Conservation (phyloP, 1,140 invertebrate species). For the Melipona quadrifasciata region DNA sequence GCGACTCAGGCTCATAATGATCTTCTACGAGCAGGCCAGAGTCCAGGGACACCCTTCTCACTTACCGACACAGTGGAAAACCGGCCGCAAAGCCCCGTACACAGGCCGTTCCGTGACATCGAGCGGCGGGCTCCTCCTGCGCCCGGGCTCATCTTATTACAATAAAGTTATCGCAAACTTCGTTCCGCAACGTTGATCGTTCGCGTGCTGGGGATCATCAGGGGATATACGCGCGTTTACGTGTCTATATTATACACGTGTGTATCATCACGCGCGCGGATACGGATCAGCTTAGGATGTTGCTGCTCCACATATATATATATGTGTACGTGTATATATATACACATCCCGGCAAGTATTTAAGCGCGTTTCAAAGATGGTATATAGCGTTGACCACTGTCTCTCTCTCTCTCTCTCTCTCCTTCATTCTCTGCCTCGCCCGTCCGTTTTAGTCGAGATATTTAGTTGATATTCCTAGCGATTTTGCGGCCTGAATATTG, state of each 20-base stretch:
- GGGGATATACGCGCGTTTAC: not conserved
- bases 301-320: not conserved
- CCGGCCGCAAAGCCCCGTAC: constrained; percentile 68
- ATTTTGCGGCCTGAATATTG: constrained; percentile 39
- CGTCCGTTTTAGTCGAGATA: not conserved
- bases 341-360: constrained; percentile 37
- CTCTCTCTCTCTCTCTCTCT: not conserved
- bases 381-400: not conserved
- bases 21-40: constrained; percentile 74
- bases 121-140: not conserved
- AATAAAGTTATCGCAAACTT: constrained; percentile 78
- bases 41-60: constrained; percentile 76
- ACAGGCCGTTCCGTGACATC: constrained; percentile 40
- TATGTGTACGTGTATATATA: too few species aligned
- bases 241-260: not conserved
- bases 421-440: not conserved
- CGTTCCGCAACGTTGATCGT: constrained; percentile 72
- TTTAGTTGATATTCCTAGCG: constrained; percentile 33
- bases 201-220: constrained; percentile 42
- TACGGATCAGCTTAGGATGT: constrained; percentile 7
- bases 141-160: constrained; percentile 75
- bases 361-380: constrained; percentile 4
- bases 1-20: constrained; percentile 81
- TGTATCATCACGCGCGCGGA: not conserved
- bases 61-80: constrained; percentile 76